Evolutionary conservation across 1,140 invertebrate species (phyloP), one percentile per base, ranked within the genome.

Genomic region (Papilio machaon): DNA sequence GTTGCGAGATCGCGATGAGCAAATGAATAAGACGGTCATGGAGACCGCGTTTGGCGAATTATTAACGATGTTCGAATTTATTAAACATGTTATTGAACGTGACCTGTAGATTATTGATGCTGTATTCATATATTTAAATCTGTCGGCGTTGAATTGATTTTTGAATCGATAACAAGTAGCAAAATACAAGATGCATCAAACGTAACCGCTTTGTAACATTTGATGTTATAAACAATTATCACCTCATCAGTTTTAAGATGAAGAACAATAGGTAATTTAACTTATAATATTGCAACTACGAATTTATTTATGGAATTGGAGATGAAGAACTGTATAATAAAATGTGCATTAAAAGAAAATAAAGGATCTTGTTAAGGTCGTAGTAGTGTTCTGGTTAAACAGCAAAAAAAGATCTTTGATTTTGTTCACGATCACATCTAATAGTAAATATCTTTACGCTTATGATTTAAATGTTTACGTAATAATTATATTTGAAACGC

Each of bases 1-100:
- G 35, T 79, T 79, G 54, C 30, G 35, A 60, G 52, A 78, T 78
- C 58, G 77, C 35, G 77, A 79, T 67, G 77, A 79, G 77, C 60
- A 79, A 78, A 79, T 46, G 76, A 78, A 78, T 78, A 79, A 67
- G 47, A 79, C 77, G 77, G 77, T 79, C 77, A 79, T 47, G 77
- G 77, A 79, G 58, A 79, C 38, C 77, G 77, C 77, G 77, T 79
- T 67, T 67, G 77, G 35, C n/a, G 60, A 67, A 79, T 67, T 9
- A n/a, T 79, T 60, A 47, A 79, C 60, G 64, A 38, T 43, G 46
- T 67, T 67, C 58, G 77, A 79, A 19, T 79, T 64, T 79, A 77
- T 77, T 77, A 79, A 67, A 43, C 23, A 58, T 46, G 49, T 43
- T 70, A 70, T 15, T 23, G 23, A 30, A 64, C 60, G 60, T 64